These are phyloP conservation scores for Beris chalybata DNA, from an alignment of 2,888 invertebrate genomes.

Conservation along the genomic window DNA sequence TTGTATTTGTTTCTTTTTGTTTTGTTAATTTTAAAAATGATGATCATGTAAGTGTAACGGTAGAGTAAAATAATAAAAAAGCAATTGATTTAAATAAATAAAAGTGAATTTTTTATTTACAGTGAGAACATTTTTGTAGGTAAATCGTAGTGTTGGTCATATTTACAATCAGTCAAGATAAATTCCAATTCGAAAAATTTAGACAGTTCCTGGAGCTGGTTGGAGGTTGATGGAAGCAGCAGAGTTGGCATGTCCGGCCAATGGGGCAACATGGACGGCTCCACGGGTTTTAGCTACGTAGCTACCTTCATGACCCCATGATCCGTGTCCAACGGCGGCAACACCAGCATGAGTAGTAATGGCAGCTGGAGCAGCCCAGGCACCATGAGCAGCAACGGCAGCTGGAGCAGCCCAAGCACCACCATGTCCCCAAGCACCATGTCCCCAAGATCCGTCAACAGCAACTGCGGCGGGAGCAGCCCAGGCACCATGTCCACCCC, in stretches of 20 bases:
- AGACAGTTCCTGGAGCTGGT: conserved; percentile 55
- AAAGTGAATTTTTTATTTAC: too few relatives aligned
- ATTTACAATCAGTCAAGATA: conserved; percentile 1
- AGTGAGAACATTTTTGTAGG: neutral
- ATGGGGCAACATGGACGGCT: conserved; percentile 54
- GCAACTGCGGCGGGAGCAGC: conserved; percentile 40
- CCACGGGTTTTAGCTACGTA: conserved; percentile 57
- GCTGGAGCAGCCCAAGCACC: conserved; percentile 25
- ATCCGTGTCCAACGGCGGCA: conserved; percentile 8
- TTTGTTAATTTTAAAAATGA: neutral
- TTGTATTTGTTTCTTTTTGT: neutral
- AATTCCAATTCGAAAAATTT: conserved; percentile 3
- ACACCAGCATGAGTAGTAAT: conserved; percentile 10
- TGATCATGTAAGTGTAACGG: too few relatives aligned
- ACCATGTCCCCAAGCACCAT: neutral
- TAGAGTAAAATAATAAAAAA: too few relatives aligned
- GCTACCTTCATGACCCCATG: conserved; percentile 45
- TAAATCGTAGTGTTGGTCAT: neutral
- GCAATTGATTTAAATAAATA: too few relatives aligned
- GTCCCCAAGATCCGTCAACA: too few relatives aligned
- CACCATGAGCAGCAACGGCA: conserved; percentile 40
- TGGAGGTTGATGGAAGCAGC: conserved; percentile 50
- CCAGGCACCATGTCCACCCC: conserved; percentile 39
- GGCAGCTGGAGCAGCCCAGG: conserved; percentile 14
- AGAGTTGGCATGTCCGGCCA: conserved; percentile 50